Percentiles rank a stretch among this genome's conserved stretches.
These are phyloP conservation scores for Diuraphis noxia DNA, from an alignment of 1,140 invertebrate genomes.

Conservation along the genomic window DNA sequence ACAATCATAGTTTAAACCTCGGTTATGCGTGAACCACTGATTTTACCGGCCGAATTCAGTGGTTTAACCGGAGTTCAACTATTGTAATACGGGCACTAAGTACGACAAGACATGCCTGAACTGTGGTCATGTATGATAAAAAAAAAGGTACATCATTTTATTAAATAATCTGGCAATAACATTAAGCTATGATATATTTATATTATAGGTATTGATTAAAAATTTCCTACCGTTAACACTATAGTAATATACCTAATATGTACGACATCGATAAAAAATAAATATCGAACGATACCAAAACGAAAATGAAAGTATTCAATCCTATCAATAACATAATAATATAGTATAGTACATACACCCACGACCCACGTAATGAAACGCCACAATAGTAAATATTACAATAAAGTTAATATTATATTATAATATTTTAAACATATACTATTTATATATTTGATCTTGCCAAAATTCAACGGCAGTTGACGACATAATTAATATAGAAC, in stretches of 20 bases:
- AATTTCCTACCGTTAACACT: too few species aligned
- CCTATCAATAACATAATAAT: neutral
- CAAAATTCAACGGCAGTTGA: neutral
- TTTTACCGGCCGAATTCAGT: too few species aligned
- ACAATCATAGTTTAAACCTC: too few species aligned
- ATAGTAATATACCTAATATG: too few species aligned
- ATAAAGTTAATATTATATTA: neutral
- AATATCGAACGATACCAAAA: neutral
- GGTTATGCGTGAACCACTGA: too few species aligned
- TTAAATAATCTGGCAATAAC: neutral
- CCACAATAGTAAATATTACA: neutral
- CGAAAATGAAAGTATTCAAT: neutral
- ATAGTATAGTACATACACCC: neutral
- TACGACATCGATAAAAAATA: neutral
- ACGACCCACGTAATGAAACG: neutral
- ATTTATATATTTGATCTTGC: neutral
- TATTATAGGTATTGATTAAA: neutral
- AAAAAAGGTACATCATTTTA: neutral
- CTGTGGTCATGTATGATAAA: neutral
- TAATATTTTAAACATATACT: neutral
- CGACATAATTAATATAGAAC: neutral
- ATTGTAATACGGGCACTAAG: too few species aligned
- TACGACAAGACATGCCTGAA: neutral
- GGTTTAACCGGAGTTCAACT: too few species aligned
- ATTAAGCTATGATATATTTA: neutral